Base-by-base conservation (phyloP, 2,888 invertebrate genomes). In the Noctuana brunneofusca region DNA sequence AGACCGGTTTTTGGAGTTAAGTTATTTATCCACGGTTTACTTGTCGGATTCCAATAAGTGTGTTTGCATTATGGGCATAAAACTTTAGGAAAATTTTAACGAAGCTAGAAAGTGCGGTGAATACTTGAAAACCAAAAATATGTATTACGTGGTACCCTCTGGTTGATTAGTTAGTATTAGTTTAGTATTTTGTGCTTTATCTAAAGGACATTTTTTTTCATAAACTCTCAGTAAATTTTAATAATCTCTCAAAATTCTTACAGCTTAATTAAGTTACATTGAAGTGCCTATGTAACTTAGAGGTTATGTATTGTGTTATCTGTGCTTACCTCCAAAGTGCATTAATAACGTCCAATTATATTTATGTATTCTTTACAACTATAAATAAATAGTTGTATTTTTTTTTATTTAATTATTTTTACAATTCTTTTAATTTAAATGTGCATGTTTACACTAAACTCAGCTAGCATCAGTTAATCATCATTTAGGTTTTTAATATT, bases 311-410 rank as follows among this genome's bases (percentile, higher is more conserved):
- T 38, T 18, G 3, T 12, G n/a, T 22, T 24, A 27, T 49, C 6
- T 49, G 12, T 27, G 49, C 24, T 49, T 49, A 49, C 49, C 49
- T 49, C n/a, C 49, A 49, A 49, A 22, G 12, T 48, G 18, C 12
- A 48, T 38, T 16, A 41, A 43, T 43, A 22, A 48, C 4, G 6
- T 48, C 2, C n/a, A 22, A 4, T 27, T 27, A 27, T n/a, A n/a
- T n/a, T n/a, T n/a, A n/a, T n/a, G n/a, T n/a, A n/a, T n/a, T n/a
- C n/a, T n/a, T n/a, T n/a, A n/a, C n/a, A n/a, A n/a, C n/a, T n/a
- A n/a, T n/a, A n/a, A n/a, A n/a, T n/a, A n/a, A n/a, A n/a, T n/a
- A n/a, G n/a, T n/a, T n/a, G n/a, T n/a, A n/a, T n/a, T n/a, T n/a
- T n/a, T n/a, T n/a, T n/a, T n/a, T n/a, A n/a, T n/a, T n/a, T n/a